Evolutionary conservation across 2,797 vertebrate genomes (phyloP).

Genomic region (Monodelphis domestica): DNA sequence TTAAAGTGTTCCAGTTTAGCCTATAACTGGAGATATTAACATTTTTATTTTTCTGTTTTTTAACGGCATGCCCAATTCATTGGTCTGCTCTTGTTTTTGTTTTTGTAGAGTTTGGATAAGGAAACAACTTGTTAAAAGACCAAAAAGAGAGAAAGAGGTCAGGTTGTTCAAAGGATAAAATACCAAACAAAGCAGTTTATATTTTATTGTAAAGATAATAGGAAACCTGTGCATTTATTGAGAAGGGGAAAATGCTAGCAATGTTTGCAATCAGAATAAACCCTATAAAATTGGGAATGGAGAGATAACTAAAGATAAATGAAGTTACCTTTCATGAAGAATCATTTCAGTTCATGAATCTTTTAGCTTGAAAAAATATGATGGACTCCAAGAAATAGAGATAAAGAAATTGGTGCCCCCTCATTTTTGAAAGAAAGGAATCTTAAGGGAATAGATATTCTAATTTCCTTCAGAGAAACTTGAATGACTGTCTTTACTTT

Average conservation of each 20-base stretch:
- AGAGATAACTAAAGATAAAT: background rate
- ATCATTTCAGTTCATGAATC: background rate
- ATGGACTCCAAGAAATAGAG: background rate
- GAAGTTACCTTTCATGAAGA: background rate
- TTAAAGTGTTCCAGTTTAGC: too few species aligned
- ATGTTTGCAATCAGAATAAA: background rate
- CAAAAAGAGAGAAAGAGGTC: background rate
- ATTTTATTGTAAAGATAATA: background rate
- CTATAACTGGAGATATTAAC: too few species aligned
- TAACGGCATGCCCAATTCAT: too few species aligned
- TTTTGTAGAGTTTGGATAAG: background rate
- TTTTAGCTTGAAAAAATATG: background rate
- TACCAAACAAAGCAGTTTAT: background rate
- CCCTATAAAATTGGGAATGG: background rate
- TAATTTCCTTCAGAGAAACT: background rate
- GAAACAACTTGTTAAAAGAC: background rate
- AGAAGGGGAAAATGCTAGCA: background rate
- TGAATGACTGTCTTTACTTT: conserved; percentile 21
- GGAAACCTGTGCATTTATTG: background rate
- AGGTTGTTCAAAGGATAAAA: background rate
- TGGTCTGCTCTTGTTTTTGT: too few species aligned
- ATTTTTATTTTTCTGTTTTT: too few species aligned
- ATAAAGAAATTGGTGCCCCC: background rate
- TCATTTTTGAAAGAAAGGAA: background rate
- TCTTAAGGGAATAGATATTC: conserved; percentile 16